These are phyloP conservation scores for Microctonus brassicae DNA, from an alignment of 2,888 invertebrate species.

Conservation along the genomic window DNA sequence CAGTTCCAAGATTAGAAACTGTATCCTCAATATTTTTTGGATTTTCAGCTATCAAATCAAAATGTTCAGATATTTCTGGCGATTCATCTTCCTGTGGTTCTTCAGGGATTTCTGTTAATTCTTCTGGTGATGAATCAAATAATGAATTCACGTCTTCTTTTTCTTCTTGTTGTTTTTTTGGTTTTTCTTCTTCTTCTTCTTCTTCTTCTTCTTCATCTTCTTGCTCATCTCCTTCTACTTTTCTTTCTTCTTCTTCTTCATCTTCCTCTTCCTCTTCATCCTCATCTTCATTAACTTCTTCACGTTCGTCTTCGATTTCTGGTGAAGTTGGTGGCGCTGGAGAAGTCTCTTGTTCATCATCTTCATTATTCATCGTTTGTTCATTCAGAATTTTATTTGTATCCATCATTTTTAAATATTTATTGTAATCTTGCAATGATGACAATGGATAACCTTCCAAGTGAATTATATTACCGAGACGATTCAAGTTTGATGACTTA, in stretches of 20 bases:
- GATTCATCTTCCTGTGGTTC: background rate
- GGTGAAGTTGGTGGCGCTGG: background rate
- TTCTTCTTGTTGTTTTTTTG: background rate
- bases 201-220: background rate
- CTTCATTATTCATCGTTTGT: background rate
- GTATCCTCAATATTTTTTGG: background rate
- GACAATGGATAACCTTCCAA: background rate
- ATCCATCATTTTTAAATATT: background rate
- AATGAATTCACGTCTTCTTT: background rate
- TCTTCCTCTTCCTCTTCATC: slow-evolving; percentile 5
- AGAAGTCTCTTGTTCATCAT: background rate
- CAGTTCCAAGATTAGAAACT: slow-evolving; percentile 50
- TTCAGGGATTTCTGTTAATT: background rate
- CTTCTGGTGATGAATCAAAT: background rate
- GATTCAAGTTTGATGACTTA: background rate
- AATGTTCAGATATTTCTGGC: slow-evolving; percentile 37
- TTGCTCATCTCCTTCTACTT: background rate
- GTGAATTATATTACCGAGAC: background rate
- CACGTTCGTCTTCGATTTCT: background rate
- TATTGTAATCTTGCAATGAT: background rate
- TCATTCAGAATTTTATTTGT: background rate
- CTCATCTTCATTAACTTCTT: background rate
- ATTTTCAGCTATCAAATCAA: slow-evolving; percentile 41
- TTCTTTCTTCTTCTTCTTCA: slow-evolving; percentile 4
- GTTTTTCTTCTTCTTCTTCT: background rate